Evolutionary conservation across 2,113 vertebrate genomes (phyloP).

Genomic region (Struthidea cinerea): DNA sequence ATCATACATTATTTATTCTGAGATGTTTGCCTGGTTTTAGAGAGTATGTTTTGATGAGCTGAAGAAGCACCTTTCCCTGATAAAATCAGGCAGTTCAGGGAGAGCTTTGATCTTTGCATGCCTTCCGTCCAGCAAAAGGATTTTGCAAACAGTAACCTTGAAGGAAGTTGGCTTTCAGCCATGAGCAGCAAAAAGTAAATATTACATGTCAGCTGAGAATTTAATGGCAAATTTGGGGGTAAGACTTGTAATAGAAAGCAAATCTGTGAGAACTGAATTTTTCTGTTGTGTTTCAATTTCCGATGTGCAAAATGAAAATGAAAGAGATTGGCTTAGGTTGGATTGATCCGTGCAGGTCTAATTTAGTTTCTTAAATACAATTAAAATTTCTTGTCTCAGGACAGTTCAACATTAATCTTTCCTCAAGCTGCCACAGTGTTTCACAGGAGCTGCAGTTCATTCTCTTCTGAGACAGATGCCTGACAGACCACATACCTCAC

Average conservation of each 20-base stretch:
- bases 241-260: background rate
- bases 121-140: background rate
- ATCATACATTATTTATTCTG: background rate
- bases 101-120: constrained; percentile 21
- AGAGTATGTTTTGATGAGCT: background rate
- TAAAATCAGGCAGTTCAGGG: background rate
- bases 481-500: background rate
- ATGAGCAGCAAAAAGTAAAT: background rate
- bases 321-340: background rate
- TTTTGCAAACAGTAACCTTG: constrained; percentile 14
- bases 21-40: background rate
- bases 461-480: background rate
- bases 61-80: background rate
- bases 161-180: constrained; percentile 16
- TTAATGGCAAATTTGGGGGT: background rate
- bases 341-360: constrained; percentile 18
- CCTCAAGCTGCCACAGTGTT: background rate
- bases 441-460: background rate
- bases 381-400: constrained; percentile 44
- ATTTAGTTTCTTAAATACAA: constrained; percentile 47
- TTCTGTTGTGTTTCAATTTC: background rate
- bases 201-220: background rate
- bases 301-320: background rate
- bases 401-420: constrained; percentile 32
- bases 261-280: background rate